phyloP scores from a whole-genome alignment of 2,888 invertebrate species.

The Eristalis intricaria region DNA sequence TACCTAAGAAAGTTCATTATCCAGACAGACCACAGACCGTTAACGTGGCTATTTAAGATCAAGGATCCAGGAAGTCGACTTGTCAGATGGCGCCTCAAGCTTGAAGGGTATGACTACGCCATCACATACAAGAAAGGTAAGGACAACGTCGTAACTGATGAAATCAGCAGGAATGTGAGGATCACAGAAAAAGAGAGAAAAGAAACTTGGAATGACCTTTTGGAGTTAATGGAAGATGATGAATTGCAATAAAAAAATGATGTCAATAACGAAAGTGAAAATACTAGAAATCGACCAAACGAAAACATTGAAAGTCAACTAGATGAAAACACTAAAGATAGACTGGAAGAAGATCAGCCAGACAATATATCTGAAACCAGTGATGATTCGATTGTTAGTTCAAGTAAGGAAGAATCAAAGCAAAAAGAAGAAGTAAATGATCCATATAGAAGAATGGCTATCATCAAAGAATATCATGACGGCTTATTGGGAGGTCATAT shows the following conservation, averaged over 20 bases:
- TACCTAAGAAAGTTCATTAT: too few relatives aligned
- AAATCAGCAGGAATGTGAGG: not conserved
- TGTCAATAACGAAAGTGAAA: not conserved
- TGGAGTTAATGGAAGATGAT: not conserved
- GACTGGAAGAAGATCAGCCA: not conserved
- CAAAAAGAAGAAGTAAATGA: too few relatives aligned
- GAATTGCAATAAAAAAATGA: not conserved
- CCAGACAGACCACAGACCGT: too few relatives aligned
- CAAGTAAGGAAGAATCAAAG: not conserved
- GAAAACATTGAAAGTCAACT: not conserved
- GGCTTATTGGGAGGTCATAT: not conserved
- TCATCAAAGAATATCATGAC: constrained; percentile 1
- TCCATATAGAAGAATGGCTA: not conserved
- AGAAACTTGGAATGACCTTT: not conserved
- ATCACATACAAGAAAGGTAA: too few relatives aligned
- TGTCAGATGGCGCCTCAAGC: too few relatives aligned
- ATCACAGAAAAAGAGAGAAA: not conserved
- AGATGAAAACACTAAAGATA: not conserved
- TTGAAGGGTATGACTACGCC: not conserved
- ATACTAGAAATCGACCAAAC: not conserved
- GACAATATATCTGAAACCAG: not conserved
- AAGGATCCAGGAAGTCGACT: too few relatives aligned
- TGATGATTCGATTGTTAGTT: not conserved
- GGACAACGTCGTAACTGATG: constrained; percentile 2
- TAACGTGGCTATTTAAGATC: too few relatives aligned